Evolutionary conservation across 1,140 invertebrate species (phyloP), one percentile per base, ranked within the genome.

Genomic region (Listronotus bonariensis): DNA sequence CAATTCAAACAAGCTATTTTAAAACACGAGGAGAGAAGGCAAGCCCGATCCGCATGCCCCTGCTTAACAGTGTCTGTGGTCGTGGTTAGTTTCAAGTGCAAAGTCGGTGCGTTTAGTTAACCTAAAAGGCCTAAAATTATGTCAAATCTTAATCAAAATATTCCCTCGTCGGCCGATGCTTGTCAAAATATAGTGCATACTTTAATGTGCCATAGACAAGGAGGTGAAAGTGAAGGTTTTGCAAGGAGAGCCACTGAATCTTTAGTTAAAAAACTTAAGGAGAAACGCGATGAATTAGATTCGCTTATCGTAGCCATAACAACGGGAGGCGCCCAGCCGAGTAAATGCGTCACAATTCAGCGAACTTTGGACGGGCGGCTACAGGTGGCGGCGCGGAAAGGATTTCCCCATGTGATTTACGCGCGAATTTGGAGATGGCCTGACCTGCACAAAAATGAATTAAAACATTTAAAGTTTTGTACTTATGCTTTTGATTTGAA

Each of bases 381-480:
- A 73, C 97, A 99, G 91, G 96, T 99, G 57, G 97, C 97, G 40
- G 97, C 97, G 26, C 85, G 96, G 41, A 99, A 99, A 82, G 97
- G 97, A n/a, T 99, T 99, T 78, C 97, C 97, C 17, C 97, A 99
- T 80, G 97, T 99, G 0, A 98, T 99, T 54, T 99, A 99, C 78
- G 95, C 97, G 11, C 83, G 94, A 26, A 97, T 99, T 69, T 99
- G 97, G 95, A 87, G 97, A 70, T 99, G 96, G 96, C 96, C 96
- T 0, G 97, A 99, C 82, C 82, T 99, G 32, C 96, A 98, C 79
- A 99, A 99, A 81, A 99, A 99, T 81, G 97, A 99, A 82, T 81
- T 99, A 55, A 99, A 98, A 80, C 96, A 98, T 78, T 90, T 95
- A 6, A 96, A 97, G 79, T 95, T 92, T 77, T 99, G 97, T 79